Evolutionary conservation across 2,113 vertebrate species (phyloP), one percentile per base, ranked within the genome.

Genomic region (Thermophis baileyi): DNA sequence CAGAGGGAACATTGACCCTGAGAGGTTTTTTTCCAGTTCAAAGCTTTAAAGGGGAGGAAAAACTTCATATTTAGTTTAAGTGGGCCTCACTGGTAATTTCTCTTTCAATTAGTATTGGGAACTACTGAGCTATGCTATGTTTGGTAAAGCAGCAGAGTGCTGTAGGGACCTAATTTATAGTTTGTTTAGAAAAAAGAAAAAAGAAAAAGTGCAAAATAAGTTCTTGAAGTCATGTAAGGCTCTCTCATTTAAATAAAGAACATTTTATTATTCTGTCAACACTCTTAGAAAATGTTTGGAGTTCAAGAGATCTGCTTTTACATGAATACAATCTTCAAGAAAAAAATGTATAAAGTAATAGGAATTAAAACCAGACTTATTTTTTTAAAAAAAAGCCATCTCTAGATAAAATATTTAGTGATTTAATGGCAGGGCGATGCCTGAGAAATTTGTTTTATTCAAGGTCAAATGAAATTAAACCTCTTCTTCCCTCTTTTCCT

Each of bases 11-110:
- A n/a, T n/a, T n/a, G n/a, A n/a, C 57, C n/a, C 24, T 54, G 57
- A 10, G 87, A n/a, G 46, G 9, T 20, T 40, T 40, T 81, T 40
- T 22, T 44, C 27, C 18, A 18, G 74, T 16, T 90, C 51, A 89
- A 90, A 90, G 89, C 49, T 90, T 51, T 63, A 87, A 90, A 90
- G 92, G 47, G n/a, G 22, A 87, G 55, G 81, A 40, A 44, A 90
- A 89, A 85, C 89, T 93, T 93, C 88, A 93, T 35, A 60, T 69
- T 55, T 90, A 87, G 89, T 74, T 93, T 93, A 93, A 90, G 54
- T 87, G 54, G 89, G 46, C 90, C 47, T 93, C 2, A 53, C n/a
- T 40, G 54, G 51, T 60, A 27, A 55, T 46, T 93, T 55, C 46
- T 69, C 46, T 90, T 93, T 27, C n/a, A 35, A 50, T 90, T 24